These are phyloP conservation scores for Invenusta paracnida DNA, from an alignment of 2,888 invertebrate genomes.

Conservation along the genomic window DNA sequence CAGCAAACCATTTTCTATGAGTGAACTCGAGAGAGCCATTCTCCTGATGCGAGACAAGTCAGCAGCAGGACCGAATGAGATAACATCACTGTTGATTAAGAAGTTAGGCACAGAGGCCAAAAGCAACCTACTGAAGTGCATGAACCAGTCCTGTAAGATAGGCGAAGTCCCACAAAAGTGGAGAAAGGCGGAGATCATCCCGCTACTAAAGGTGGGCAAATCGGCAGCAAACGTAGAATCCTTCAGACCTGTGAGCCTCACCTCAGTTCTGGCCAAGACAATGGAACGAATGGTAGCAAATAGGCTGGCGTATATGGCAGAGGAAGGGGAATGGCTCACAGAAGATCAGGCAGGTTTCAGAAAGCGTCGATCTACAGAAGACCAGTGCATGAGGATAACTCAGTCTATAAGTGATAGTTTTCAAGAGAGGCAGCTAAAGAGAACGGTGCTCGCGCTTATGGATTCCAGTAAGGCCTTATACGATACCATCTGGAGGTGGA, in stretches of 20 bases:
- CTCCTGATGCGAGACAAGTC: too few relatives aligned
- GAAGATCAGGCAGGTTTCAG: not conserved
- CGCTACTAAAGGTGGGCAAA: not conserved
- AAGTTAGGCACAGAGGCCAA: not conserved
- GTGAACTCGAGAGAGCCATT: too few relatives aligned
- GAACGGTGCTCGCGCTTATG: not conserved
- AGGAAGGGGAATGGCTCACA: not conserved
- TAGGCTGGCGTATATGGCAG: not conserved
- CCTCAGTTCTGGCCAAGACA: not conserved
- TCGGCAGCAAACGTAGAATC: not conserved
- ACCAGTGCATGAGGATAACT: not conserved
- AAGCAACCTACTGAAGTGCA: not conserved
- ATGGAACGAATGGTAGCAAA: not conserved
- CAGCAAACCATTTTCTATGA: too few relatives aligned
- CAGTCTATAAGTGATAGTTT: not conserved
- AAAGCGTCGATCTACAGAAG: not conserved
- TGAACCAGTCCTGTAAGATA: not conserved
- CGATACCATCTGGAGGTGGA: not conserved
- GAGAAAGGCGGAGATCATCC: not conserved
- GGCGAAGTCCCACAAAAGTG: not conserved
- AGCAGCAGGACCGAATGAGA: not conserved
- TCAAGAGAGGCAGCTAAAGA: not conserved
- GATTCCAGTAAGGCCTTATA: not conserved
- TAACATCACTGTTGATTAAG: not conserved
- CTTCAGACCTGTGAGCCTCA: not conserved